Evolutionary conservation across 1,140 invertebrate genomes (phyloP).

Genomic region (Gonatopus flavifemur): DNA sequence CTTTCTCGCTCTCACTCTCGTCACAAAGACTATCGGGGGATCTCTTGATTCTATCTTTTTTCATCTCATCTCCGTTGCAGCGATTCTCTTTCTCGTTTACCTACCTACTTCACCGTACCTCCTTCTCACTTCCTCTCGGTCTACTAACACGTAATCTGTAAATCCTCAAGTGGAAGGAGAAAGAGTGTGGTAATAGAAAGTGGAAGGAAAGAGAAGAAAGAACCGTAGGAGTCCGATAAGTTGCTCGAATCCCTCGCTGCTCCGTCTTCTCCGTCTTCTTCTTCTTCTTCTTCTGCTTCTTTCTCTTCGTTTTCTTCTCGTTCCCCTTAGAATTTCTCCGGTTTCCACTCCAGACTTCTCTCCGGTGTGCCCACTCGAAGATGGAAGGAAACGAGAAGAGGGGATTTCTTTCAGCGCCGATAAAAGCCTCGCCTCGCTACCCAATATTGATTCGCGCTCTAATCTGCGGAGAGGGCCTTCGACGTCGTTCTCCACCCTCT

Average conservation of each 20-base stretch:
- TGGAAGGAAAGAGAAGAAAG: slow-evolving; percentile 20
- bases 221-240: slow-evolving; percentile 48
- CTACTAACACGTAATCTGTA: slow-evolving; percentile 50
- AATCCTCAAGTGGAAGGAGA: slow-evolving; percentile 39
- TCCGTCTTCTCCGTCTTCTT: slow-evolving; percentile 21
- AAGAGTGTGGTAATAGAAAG: slow-evolving; percentile 4
- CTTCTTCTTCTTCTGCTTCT: slow-evolving; percentile 15
- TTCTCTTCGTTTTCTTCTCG: slow-evolving; percentile 14
- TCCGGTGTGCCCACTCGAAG: slow-evolving; percentile 26
- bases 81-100: slow-evolving; percentile 3
- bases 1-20: slow-evolving; percentile 23
- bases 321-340: slow-evolving; percentile 2
- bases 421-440: slow-evolving; percentile 56
- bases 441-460: slow-evolving; percentile 59
- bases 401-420: slow-evolving; percentile 49
- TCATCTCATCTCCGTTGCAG: slow-evolving; percentile 3
- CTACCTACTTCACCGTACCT: slow-evolving; percentile 11
- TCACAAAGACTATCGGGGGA: slow-evolving; percentile 16
- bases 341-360: slow-evolving; percentile 17
- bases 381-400: slow-evolving; percentile 28
- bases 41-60: slow-evolving; percentile 19
- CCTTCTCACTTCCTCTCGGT: slow-evolving; percentile 31
- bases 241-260: slow-evolving; percentile 39
- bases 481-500: not conserved
- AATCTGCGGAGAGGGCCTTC: slow-evolving; percentile 49